A percentile compares a stretch with the other conserved stretches of the same genome.
These are phyloP conservation scores for Drosophila yooni DNA, from an alignment of 2,888 invertebrate species.

Conservation along the genomic window DNA sequence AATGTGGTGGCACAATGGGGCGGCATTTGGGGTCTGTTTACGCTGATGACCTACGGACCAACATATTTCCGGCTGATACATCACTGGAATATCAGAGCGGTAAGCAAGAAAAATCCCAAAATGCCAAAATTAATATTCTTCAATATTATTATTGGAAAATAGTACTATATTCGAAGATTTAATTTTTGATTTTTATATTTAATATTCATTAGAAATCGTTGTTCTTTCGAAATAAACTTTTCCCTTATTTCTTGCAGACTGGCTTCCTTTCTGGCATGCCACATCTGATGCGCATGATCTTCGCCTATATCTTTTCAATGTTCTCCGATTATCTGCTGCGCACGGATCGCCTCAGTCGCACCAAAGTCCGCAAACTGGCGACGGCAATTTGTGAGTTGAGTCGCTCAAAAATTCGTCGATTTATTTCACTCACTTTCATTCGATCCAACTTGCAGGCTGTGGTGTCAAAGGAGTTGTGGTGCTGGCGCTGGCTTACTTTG, in stretches of 20 bases:
- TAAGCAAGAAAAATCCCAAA: constrained; percentile 82
- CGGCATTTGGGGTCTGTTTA: constrained; percentile 89
- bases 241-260: constrained; percentile 75
- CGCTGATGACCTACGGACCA: constrained; percentile 89
- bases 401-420: neutral
- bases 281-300: constrained; percentile 87
- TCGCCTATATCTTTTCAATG: constrained; percentile 87
- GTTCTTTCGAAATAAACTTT: neutral
- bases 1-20: constrained; percentile 89
- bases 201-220: too few species aligned
- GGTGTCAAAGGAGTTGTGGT: constrained; percentile 88
- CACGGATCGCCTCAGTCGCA: constrained; percentile 87
- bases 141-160: too few species aligned
- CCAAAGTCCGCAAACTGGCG: constrained; percentile 88
- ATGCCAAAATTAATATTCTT: too few species aligned
- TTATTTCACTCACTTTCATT: neutral
- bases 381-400: constrained; percentile 86
- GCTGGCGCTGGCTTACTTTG: constrained; percentile 88
- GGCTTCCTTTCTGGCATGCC: constrained; percentile 88
- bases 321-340: constrained; percentile 87
- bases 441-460: constrained; percentile 84
- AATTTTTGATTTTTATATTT: too few species aligned
- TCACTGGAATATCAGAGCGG: constrained; percentile 89
- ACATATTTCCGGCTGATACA: constrained; percentile 89
- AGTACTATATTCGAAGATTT: too few species aligned